phyloP scores from a whole-genome alignment of 2,888 invertebrate species.

The Volucella bombylans region DNA sequence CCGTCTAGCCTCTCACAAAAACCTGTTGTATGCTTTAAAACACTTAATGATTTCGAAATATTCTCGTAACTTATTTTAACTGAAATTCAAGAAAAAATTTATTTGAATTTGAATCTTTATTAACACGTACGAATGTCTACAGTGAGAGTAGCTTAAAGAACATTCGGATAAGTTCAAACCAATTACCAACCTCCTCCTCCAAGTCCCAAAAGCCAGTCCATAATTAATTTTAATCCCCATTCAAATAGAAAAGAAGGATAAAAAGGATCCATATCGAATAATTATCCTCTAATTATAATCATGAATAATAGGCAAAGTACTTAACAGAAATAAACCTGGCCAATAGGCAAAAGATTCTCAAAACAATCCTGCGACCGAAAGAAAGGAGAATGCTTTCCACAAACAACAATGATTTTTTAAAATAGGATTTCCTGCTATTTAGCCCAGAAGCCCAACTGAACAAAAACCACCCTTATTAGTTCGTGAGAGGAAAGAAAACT shows the following conservation, averaged over 20 bases:
- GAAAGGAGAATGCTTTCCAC: constrained; percentile 16
- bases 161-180: background rate
- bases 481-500: constrained; percentile 22
- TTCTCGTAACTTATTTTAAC: no score
- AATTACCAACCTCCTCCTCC: background rate
- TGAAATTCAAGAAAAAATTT: no score
- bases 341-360: constrained; percentile 51
- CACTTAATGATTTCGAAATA: no score
- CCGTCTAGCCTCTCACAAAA: no score
- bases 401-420: constrained; percentile 19
- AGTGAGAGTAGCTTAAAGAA: no score
- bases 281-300: constrained; percentile 58
- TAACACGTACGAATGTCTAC: no score
- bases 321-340: constrained; percentile 57
- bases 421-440: constrained; percentile 48
- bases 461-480: constrained; percentile 63
- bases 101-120: no score
- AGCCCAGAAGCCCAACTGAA: constrained; percentile 48
- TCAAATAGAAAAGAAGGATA: background rate
- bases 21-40: no score
- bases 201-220: background rate
- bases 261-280: constrained; percentile 41
- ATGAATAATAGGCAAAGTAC: constrained; percentile 48
- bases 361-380: constrained; percentile 44
- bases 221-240: constrained; percentile 27